Base-by-base conservation (phyloP, 2,113 vertebrate genomes). In the Onychostruthus taczanowskii region DNA sequence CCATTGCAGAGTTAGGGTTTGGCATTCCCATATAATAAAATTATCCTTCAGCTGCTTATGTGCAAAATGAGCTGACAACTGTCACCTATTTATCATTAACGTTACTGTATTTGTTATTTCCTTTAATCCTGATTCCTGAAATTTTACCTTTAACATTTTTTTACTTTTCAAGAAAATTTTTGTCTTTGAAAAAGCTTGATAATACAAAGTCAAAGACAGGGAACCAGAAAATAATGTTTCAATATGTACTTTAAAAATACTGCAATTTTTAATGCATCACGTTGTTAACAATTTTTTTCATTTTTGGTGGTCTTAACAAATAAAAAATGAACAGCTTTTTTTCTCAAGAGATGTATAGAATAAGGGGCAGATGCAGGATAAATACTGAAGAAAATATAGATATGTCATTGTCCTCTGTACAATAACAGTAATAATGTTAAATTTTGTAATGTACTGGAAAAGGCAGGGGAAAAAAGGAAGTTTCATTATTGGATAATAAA, bases 201-300 rank as follows among this genome's bases (percentile, higher is more conserved):
- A 93, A 58, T 73, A 41, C 0, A 3, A 80, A 86, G 15, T 13
- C 37, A 72, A 19, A 14, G 22, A 52, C 35, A 41, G 23, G 41
- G 63, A 84, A 72, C 2, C 13, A 78, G 47, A 83, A 92, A 90
- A 74, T 17, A 59, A 16, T 47, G 44, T 75, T 94, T 69, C 10
- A 35, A 27, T 41, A 4, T 47, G 15, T 39, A 35, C 19, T 62
- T 62, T 24, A 7, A 84, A 93, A 78, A 44, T 43, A 22, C 13
- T 55, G 30, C 26, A 0, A 10, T 56, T 78, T 94, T 90, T 69
- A 55, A 72, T 49, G 22, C 35, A 19, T 80, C 24, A 14, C 7
- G 1, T 77, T 80, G 13, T 44, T 82, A 3, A 13, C 0, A 0
- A 5, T 59, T 77, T 92, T 88, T 88, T 86, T 52, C 0, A 52